Conservation (phyloP, 2,797 vertebrate genomes). For the Apogon talboti region DNA sequence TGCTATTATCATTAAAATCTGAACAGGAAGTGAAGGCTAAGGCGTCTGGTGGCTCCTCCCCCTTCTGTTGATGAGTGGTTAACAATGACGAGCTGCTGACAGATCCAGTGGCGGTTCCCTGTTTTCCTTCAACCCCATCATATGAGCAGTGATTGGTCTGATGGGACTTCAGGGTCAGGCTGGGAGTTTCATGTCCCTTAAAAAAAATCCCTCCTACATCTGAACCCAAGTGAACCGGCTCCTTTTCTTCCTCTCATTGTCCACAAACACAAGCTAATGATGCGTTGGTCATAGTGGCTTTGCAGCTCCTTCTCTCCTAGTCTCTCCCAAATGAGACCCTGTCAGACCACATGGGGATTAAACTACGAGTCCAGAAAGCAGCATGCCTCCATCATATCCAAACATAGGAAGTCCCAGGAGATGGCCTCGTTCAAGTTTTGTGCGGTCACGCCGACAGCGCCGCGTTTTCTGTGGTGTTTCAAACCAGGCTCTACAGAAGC, state of each 20-base stretch:
- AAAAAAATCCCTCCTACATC: constrained; percentile 11
- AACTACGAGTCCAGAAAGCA: constrained; percentile 43
- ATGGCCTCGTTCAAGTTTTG: constrained; percentile 52
- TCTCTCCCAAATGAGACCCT: constrained; percentile 49
- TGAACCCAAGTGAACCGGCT: not conserved
- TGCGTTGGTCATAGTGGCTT: constrained; percentile 26
- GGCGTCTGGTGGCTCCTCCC: constrained; percentile 56
- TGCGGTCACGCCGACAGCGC: not conserved
- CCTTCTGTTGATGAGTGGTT: constrained; percentile 49
- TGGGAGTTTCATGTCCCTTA: constrained; percentile 3
- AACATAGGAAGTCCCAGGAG: constrained; percentile 50
- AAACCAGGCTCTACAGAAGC: constrained; percentile 18
- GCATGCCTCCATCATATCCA: constrained; percentile 26
- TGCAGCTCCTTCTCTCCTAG: constrained; percentile 11
- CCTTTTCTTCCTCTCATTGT: not conserved
- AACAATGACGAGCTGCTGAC: constrained; percentile 55
- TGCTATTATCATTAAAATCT: constrained; percentile 19
- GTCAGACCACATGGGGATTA: constrained; percentile 49
- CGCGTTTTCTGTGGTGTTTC: constrained; percentile 3
- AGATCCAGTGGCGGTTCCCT: constrained; percentile 18
- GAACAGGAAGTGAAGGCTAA: constrained; percentile 58
- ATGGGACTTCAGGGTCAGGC: constrained; percentile 20
- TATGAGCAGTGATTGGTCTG: constrained; percentile 29
- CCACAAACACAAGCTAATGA: constrained; percentile 22
- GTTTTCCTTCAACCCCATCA: constrained; percentile 21